Percentiles rank a stretch among this genome's conserved stretches.
phyloP scores from a whole-genome alignment of 2,113 vertebrate genomes.

The Grammomys dolichurus region DNA sequence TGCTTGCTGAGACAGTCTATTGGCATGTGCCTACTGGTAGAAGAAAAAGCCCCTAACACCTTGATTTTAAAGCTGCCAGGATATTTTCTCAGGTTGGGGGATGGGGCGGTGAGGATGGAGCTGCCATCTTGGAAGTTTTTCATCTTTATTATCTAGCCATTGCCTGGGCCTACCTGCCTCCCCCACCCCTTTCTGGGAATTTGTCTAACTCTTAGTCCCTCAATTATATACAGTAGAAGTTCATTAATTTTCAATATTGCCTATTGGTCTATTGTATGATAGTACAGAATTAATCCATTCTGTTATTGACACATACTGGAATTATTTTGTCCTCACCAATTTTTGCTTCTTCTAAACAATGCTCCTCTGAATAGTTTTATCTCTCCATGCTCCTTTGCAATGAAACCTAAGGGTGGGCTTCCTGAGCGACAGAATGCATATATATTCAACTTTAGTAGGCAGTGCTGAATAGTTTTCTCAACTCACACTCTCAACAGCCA shows the following conservation, averaged over 20 bases:
- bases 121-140: background rate
- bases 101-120: background rate
- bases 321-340: background rate
- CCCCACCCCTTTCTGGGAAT: background rate
- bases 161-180: too few species aligned
- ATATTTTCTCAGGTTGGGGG: background rate
- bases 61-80: background rate
- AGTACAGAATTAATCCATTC: background rate
- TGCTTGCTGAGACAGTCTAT: background rate
- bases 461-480: background rate
- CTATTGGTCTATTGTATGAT: background rate
- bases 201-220: background rate
- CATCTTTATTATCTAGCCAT: background rate
- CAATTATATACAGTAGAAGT: background rate
- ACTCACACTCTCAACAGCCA: background rate
- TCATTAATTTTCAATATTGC: constrained; percentile 2
- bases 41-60: background rate
- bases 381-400: constrained; percentile 12
- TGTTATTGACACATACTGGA: background rate
- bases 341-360: background rate
- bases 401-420: background rate
- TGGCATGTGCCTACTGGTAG: background rate
- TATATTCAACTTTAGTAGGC: background rate
- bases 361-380: background rate
- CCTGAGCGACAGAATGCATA: background rate